These are phyloP conservation scores for Lepeophtheirus salmonis DNA, from an alignment of 1,140 invertebrate species.

Conservation along the genomic window DNA sequence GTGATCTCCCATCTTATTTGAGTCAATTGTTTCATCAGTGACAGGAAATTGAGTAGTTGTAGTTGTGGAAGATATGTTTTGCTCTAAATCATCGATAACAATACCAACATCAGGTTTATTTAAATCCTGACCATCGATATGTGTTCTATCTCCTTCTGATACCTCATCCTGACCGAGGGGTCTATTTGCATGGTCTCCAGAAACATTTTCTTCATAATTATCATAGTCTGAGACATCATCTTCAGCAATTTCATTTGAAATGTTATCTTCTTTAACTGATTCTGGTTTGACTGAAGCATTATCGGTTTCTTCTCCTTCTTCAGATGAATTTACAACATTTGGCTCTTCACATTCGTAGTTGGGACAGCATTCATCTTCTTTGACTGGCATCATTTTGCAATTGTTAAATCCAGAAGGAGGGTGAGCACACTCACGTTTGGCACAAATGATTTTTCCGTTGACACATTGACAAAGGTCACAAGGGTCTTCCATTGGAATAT, in stretches of 20 bases:
- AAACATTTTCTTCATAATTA: not conserved
- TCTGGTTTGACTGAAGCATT: too few species aligned
- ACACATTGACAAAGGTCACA: constrained; percentile 27
- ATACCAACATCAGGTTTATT: too few species aligned
- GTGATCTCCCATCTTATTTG: too few species aligned
- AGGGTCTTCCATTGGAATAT: constrained; percentile 23
- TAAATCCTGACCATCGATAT: not conserved
- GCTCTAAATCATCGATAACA: too few species aligned
- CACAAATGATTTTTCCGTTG: constrained; percentile 26
- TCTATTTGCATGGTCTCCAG: not conserved
- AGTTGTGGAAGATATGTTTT: too few species aligned
- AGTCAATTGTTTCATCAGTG: too few species aligned
- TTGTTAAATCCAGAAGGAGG: constrained; percentile 21
- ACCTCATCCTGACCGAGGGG: not conserved
- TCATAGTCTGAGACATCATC: not conserved
- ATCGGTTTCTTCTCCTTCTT: not conserved
- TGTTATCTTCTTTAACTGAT: not conserved
- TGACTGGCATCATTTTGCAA: constrained; percentile 17
- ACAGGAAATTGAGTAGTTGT: too few species aligned
- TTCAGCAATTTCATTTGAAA: not conserved
- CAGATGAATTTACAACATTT: not conserved
- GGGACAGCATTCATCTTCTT: constrained; percentile 26
- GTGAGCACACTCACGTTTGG: constrained; percentile 24
- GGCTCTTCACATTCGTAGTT: constrained; percentile 15
- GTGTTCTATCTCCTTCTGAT: not conserved